Percentiles rank a stretch among this genome's conserved stretches.
Conservation (phyloP, 2,113 vertebrate genomes). For the Melospiza georgiana region DNA sequence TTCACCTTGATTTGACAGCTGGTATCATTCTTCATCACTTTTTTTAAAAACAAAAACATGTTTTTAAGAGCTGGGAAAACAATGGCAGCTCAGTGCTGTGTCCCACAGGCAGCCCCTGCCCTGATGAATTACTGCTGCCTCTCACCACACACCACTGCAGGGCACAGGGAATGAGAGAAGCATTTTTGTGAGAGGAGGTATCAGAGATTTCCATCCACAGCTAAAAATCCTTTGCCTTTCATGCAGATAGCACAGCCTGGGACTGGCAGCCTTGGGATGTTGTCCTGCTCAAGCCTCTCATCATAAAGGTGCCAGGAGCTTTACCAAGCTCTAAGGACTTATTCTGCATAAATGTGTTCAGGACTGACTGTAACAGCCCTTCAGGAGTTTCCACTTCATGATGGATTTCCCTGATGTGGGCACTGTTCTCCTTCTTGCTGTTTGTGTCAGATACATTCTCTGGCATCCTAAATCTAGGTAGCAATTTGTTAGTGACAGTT, state of each 20-base stretch:
- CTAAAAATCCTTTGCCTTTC: not conserved
- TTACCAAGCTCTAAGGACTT: not conserved
- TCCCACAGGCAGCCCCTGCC: not conserved
- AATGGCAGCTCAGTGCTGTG: not conserved
- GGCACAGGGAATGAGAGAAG: not conserved
- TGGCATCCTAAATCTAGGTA: not conserved
- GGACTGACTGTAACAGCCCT: not conserved
- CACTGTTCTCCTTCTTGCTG: not conserved
- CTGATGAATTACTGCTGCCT: slow-evolving; percentile 2
- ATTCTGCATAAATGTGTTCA: not conserved
- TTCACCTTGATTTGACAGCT: not conserved
- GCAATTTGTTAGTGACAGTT: not conserved
- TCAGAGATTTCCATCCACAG: not conserved
- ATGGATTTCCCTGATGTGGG: not conserved
- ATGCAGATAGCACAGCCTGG: not conserved
- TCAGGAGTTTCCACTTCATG: not conserved
- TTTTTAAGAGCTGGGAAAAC: not conserved
- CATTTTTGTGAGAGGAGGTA: not conserved
- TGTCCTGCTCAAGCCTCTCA: not conserved
- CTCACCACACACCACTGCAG: not conserved
- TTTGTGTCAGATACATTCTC: not conserved
- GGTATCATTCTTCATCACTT: not conserved
- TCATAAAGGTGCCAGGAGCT: not conserved
- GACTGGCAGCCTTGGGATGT: not conserved
- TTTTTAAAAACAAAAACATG: not conserved